Base-by-base conservation (phyloP, 2,113 vertebrate genomes). In the Mormyrus lacerda region DNA sequence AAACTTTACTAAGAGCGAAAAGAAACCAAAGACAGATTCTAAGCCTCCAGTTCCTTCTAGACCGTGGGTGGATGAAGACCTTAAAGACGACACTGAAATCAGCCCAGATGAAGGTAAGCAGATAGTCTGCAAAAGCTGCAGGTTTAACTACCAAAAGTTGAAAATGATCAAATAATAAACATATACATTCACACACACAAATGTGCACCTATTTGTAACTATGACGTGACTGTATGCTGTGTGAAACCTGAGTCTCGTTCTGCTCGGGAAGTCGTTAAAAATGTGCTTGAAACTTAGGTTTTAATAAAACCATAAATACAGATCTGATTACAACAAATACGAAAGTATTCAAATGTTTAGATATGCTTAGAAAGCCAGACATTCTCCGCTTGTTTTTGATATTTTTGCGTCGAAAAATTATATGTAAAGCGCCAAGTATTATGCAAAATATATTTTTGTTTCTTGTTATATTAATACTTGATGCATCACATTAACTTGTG, bases 21-120 rank as follows among this genome's bases (percentile, higher is more conserved):
- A 90, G n/a, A 90, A 92, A 69, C 69, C 86, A 84, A 88, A 93
- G 0, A 0, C 0, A 7, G 89, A 92, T 86, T 6, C 55, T 24
- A 89, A 88, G 92, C 90, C 47, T n/a, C 90, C 89, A 15, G 4
- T 13, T 0, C 44, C 91, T 2, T 53, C 90, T 35, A 94, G 35
- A 21, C 97, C 97, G 0, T 97, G 97, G 97, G 96, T 96, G 27
- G 96, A 98, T 90, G 96, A 97, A 93, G 97, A 98, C 89, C 93
- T 98, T 76, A 95, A 95, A 92, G 97, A 98, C 24, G 91, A 94
- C 27, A 96, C 96, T 9, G 95, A 97, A 4, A 92, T 94, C 82
- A 89, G 87, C 45, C 87, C 89, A 48, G 95, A 95, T 84, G 93
- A 95, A 93, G 96, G 96, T 97, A 94, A 94, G 94, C 19, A 47